phyloP scores from a whole-genome alignment of 2,888 invertebrate genomes.

The Apamea sordens region DNA sequence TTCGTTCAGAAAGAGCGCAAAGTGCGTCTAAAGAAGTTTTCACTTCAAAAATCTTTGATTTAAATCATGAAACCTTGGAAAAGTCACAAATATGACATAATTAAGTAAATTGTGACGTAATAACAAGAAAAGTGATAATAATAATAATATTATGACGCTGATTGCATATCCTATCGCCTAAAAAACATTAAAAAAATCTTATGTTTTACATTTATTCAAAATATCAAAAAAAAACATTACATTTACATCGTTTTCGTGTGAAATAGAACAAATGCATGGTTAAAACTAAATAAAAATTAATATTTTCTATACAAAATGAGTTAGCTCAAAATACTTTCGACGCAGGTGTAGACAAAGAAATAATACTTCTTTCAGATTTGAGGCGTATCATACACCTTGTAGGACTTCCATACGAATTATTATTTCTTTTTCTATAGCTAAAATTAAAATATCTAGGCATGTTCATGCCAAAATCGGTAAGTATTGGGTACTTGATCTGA shows the following conservation, averaged over 20 bases:
- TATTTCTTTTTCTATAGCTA: constrained; percentile 4
- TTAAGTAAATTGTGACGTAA: constrained; percentile 52
- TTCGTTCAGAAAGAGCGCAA: too few species aligned
- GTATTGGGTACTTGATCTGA: constrained; percentile 8
- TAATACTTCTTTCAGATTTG: neutral
- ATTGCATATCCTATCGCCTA: constrained; percentile 52
- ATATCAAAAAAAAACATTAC: constrained; percentile 61
- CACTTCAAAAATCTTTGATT: neutral
- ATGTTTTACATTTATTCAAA: constrained; percentile 54
- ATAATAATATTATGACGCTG: constrained; percentile 60
- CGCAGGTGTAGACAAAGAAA: neutral
- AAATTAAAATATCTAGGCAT: constrained; percentile 3
- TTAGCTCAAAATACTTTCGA: constrained; percentile 36
- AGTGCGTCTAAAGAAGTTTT: neutral
- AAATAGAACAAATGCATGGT: constrained; percentile 72
- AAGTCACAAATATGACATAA: constrained; percentile 4
- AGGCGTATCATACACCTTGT: neutral
- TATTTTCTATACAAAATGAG: constrained; percentile 61
- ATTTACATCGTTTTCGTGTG: constrained; percentile 66
- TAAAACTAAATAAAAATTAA: constrained; percentile 72
- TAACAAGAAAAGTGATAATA: constrained; percentile 26
- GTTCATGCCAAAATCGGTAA: neutral
- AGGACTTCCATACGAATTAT: neutral
- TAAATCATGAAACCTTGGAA: neutral
- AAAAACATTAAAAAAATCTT: constrained; percentile 57